Evolutionary conservation across 2,113 vertebrate species (phyloP), one percentile per base, ranked within the genome.

Genomic region (Tretioscincus oriximinensis): DNA sequence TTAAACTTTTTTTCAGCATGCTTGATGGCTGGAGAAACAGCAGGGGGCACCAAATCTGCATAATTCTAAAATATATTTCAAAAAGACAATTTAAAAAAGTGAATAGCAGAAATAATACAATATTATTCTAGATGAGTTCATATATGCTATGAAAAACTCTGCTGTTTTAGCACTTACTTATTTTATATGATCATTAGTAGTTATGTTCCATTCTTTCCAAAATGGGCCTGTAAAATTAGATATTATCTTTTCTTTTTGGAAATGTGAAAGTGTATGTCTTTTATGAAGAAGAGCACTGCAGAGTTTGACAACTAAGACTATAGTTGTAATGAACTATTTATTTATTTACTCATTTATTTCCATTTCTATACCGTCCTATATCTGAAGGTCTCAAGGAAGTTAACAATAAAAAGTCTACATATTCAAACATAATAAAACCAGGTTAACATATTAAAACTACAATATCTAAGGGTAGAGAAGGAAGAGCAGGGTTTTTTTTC

Each of bases 11-110:
- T 71, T 7, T 67, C 12, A 0, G 67, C 80, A 72, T 31, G 54
- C 21, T 49, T 22, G 28, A 68, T 71, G 60, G 61, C 58, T 73
- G 68, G 84, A 80, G 70, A 76, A 82, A 88, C 95, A 92, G 93
- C 89, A 96, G 93, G 91, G 94, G 95, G 94, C 94, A 82, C 92
- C 93, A 95, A 88, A 93, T 90, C 88, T 86, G 89, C 92, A 85
- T 86, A 65, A 77, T 89, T 61, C 65, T 47, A 3, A 63, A 87
- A 83, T 76, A 45, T 45, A 47, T 47, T 69, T 5, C 14, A n/a
- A 65, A 29, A 58, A n/a, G 22, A 18, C 45, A 24, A 21, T 76
- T 77, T 5, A 0, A 45, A 0, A 29, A 24, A 26, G 18, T 18
- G 35, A 68, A 28, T 31, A n/a, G 61, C 69, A 31, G 58, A 26